Base-by-base conservation (phyloP, 30 jellyfish, hydroid and myxozoan species). In the Aurelia aurita region DNA sequence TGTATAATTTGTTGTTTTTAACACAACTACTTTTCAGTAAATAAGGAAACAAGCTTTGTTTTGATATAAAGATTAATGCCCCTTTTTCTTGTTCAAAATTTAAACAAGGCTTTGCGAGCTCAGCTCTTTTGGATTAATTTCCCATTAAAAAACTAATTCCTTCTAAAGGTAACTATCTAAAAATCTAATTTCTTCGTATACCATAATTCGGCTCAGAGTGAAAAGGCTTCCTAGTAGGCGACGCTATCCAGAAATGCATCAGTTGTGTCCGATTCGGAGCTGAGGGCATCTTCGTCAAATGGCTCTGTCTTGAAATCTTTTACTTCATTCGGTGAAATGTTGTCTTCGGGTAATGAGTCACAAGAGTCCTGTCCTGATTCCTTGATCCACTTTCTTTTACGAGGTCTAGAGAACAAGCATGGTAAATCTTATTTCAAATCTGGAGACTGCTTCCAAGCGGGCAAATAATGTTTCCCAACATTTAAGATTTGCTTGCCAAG, bases 341-440 rank as follows among this genome's bases (percentile, higher is more conserved):
- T 68, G 79, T 81, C 91, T 49, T 81, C 91, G 0, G 91, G 91
- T 68, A 81, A 26, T 19, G 91, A 81, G 44, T 81, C 91, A 35
- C 91, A 67, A 23, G 82, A 81, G 78, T 81, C 91, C 61, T 66
- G 82, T 2, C 69, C 80, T 53, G 91, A 53, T 11, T 66, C 91
- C 18, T 34, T 14, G 27, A 53, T 81, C 91, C 91, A 81, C 35
- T 81, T 81, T 51, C 58, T 68, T 34, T 81, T 81, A 22, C 85
- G 91, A 16, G 55, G 74, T 58, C 91, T 81, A 64, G 69, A 65
- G 13, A 54, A 1, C 22, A 47, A 29, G 11, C 15, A 2, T 3
- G 82, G 11, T 53, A 27, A 28, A 13, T 23, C 21, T 19, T 27
- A 26, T 7, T 31, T 31, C 43, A 3, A 31, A 5, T 31, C 5